Base-by-base conservation (phyloP, 2,113 vertebrate species). In the Cyprinodon brontotheroides region DNA sequence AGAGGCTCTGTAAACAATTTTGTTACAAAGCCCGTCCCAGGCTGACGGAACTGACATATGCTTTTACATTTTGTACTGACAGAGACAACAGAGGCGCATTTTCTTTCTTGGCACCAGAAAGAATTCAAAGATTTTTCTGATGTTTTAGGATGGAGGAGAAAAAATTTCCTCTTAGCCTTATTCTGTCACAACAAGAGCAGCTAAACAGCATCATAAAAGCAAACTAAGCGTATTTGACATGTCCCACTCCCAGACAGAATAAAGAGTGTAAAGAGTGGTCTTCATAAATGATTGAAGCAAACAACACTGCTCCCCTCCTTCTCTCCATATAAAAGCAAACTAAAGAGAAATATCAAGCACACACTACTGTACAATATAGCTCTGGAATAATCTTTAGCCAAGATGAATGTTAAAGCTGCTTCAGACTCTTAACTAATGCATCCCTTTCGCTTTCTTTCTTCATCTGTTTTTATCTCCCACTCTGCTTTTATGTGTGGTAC, bases 181-280 rank as follows among this genome's bases (percentile, higher is more conserved):
- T 94, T 94, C 92, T 92, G 91, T 94, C 93, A 93, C 81, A 91
- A 87, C 85, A 89, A 87, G 78, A 86, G 75, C 64, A 74, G 72
- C 75, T 61, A 82, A 90, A 86, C 82, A 72, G 84, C 38, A 63
- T 79, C 74, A 71, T 68, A 87, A 93, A 92, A 76, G 85, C 82
- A 87, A 83, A 82, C 81, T 88, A 90, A 91, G 87, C 81, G 81
- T 71, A 88, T 86, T 84, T 91, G 92, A 93, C 91, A 87, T 79
- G 72, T 86, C 88, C 75, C 65, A 57, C 78, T 81, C 89, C 80
- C 72, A 78, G 68, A 62, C 59, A 85, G 75, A 84, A 88, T 86
- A 88, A 88, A 79, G 83, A 76, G 75, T 75, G 67, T 72, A 86
- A 85, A 72, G 61, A 61, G 78, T 83, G 85, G 80, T 88, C 81